A percentile compares a stretch with the other conserved stretches of the same genome.
These are phyloP conservation scores for Mycogona germanica DNA, from an alignment of 2,888 invertebrate species.

Conservation along the genomic window DNA sequence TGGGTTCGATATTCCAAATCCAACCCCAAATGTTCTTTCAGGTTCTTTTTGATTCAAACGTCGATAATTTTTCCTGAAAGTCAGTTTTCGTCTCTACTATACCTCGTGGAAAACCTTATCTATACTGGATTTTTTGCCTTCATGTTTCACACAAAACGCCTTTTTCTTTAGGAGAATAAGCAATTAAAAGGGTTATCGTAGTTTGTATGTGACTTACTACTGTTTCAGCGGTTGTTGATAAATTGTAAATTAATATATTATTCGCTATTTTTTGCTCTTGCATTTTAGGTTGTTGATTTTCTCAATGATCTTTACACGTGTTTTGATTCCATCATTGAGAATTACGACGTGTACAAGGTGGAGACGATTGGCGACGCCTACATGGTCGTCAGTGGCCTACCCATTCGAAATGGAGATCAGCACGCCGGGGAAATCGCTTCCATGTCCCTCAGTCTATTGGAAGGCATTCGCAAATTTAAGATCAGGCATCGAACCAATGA, in stretches of 20 bases:
- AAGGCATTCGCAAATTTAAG: slow-evolving; percentile 51
- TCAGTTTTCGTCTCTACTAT: too few relatives aligned
- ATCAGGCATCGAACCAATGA: slow-evolving; percentile 55
- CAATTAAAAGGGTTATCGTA: too few relatives aligned
- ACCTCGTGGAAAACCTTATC: too few relatives aligned
- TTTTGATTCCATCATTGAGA: slow-evolving; percentile 75
- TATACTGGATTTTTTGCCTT: too few relatives aligned
- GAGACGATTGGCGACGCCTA: slow-evolving; percentile 87
- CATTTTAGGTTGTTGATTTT: slow-evolving; percentile 62
- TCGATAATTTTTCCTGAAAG: too few relatives aligned
- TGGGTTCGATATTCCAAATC: too few relatives aligned
- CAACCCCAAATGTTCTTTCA: too few relatives aligned
- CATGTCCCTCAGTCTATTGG: slow-evolving; percentile 57
- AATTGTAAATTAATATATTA: slow-evolving; percentile 1
- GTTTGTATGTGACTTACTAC: too few relatives aligned
- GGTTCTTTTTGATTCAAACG: too few relatives aligned
- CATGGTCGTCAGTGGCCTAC: slow-evolving; percentile 74
- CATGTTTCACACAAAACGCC: too few relatives aligned
- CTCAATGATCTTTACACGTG: slow-evolving; percentile 78
- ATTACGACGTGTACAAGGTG: slow-evolving; percentile 85
- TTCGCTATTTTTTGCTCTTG: slow-evolving; percentile 10
- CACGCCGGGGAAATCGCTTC: slow-evolving; percentile 71
- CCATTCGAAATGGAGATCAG: slow-evolving; percentile 54
- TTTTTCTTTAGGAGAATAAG: too few relatives aligned
- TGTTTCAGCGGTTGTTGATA: too few relatives aligned